These are phyloP conservation scores for Stegophylla sp. DNA, from an alignment of 2,888 invertebrate genomes.

Conservation along the genomic window DNA sequence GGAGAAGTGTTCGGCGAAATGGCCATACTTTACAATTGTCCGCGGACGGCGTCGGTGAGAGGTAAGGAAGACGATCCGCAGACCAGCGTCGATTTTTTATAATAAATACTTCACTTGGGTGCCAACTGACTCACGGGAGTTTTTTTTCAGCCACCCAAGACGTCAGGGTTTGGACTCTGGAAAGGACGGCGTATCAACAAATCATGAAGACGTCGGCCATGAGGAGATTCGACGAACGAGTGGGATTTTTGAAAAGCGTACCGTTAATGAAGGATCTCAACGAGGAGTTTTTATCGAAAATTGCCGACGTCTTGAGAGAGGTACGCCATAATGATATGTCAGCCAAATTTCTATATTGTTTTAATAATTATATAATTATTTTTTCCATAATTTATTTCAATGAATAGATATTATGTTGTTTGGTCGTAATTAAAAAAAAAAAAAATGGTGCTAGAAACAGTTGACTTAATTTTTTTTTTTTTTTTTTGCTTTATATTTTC, in stretches of 20 bases:
- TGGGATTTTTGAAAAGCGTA: conserved; percentile 73
- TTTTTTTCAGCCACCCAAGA: conserved; percentile 69
- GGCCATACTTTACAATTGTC: conserved; percentile 79
- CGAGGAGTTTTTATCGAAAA: conserved; percentile 71
- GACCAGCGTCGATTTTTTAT: background rate
- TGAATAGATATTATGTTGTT: too few relatives aligned
- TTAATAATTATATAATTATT: too few relatives aligned
- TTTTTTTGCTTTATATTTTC: too few relatives aligned
- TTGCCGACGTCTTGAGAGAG: conserved; percentile 76
- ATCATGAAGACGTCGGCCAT: conserved; percentile 77
- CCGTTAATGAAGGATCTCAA: conserved; percentile 70
- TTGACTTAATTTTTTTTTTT: too few relatives aligned
- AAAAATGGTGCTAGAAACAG: too few relatives aligned
- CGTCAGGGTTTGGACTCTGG: conserved; percentile 75
- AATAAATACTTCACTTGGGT: too few relatives aligned
- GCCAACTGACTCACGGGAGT: too few relatives aligned
- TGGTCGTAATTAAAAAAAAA: too few relatives aligned
- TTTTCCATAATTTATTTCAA: too few relatives aligned
- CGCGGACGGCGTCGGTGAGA: conserved; percentile 73
- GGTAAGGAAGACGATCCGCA: conserved; percentile 64
- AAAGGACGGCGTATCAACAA: conserved; percentile 73
- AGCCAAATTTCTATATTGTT: too few relatives aligned
- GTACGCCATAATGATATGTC: conserved; percentile 65
- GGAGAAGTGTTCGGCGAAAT: conserved; percentile 76
- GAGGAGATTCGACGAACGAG: conserved; percentile 73